Conservation (phyloP, 2,797 vertebrate genomes). For the Coregonus sp. region DNA sequence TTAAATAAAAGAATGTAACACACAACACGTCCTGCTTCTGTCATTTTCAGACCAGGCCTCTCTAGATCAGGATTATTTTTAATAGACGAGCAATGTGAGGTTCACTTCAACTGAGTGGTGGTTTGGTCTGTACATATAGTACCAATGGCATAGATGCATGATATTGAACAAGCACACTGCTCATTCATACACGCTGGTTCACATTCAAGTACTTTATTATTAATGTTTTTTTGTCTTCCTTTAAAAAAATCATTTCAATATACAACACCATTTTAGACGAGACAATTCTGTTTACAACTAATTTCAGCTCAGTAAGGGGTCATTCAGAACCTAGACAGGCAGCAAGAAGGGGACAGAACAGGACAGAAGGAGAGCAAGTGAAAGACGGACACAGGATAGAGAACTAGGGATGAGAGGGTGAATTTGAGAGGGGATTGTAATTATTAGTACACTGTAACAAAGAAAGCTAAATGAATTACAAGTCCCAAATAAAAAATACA, state of each 20-base stretch:
- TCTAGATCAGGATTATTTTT: neutral
- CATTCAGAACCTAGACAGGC: slow-evolving; percentile 59
- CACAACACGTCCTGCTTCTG: neutral
- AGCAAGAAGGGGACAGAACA: slow-evolving; percentile 41
- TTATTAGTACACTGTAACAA: slow-evolving; percentile 52
- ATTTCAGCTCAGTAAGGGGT: slow-evolving; percentile 56
- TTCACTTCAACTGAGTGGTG: neutral
- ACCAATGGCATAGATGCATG: neutral
- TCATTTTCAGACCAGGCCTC: neutral
- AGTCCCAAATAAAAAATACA: slow-evolving; percentile 29
- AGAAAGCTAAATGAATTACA: slow-evolving; percentile 36
- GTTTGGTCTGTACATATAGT: neutral
- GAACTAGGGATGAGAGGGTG: neutral
- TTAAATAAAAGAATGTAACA: neutral
- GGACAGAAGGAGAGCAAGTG: slow-evolving; percentile 19
- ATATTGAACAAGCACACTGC: neutral
- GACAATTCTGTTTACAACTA: slow-evolving; percentile 67
- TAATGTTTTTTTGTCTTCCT: slow-evolving; percentile 54
- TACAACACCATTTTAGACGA: slow-evolving; percentile 68
- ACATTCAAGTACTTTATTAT: slow-evolving; percentile 69
- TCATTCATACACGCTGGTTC: slow-evolving; percentile 22
- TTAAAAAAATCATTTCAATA: slow-evolving; percentile 65
- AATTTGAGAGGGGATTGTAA: slow-evolving; percentile 9
- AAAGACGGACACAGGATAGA: slow-evolving; percentile 11
- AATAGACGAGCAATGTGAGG: neutral